Percentiles rank a stretch among this genome's conserved stretches.
These are phyloP conservation scores for Echeneis naucrates DNA, from an alignment of 2,797 vertebrate genomes.

Conservation along the genomic window DNA sequence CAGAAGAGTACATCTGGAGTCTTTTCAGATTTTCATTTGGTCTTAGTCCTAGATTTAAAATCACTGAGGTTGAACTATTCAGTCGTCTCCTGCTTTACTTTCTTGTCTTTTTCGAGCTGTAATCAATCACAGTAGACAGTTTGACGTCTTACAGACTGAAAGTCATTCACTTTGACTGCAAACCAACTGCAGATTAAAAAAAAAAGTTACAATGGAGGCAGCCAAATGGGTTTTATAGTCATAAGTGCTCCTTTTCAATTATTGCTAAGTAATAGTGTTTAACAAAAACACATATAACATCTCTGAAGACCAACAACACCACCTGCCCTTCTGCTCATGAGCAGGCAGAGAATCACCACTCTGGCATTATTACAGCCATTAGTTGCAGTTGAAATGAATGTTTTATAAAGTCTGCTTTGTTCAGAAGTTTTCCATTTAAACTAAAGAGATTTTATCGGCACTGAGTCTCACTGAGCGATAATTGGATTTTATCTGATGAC, in stretches of 20 bases:
- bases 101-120: background rate
- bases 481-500: slow-evolving; percentile 9
- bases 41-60: background rate
- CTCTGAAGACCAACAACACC: background rate
- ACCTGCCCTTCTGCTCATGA: background rate
- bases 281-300: background rate
- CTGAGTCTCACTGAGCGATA: background rate
- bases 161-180: background rate
- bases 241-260: background rate
- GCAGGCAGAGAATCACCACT: no score
- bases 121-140: no score
- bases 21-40: background rate
- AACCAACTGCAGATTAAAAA: background rate
- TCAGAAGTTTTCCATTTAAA: background rate
- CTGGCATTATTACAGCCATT: background rate
- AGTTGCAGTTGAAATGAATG: background rate
- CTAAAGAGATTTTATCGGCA: background rate
- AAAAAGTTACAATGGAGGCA: background rate
- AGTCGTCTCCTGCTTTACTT: background rate
- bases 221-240: background rate
- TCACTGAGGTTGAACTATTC: no score
- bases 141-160: background rate
- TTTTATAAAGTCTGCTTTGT: background rate
- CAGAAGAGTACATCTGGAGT: background rate
- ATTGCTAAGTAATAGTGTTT: background rate